phyloP scores from a whole-genome alignment of 2,888 invertebrate genomes.

The Xestoiulus laeticollis region DNA sequence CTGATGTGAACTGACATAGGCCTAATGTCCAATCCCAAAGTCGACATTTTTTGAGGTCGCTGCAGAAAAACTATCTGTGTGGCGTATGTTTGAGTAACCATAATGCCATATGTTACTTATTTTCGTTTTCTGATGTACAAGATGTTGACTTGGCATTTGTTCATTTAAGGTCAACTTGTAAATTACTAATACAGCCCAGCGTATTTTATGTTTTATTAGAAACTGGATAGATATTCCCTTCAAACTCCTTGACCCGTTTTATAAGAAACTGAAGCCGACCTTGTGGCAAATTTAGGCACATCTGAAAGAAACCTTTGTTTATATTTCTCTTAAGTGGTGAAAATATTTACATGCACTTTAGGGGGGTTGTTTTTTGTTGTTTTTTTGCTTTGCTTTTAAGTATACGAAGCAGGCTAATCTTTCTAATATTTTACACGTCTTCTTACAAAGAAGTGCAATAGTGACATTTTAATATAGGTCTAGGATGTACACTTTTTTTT shows the following conservation, averaged over 20 bases:
- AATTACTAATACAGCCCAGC: neutral
- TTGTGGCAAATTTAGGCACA: neutral
- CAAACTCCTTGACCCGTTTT: neutral
- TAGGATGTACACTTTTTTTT: neutral
- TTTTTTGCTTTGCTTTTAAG: neutral
- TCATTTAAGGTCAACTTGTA: neutral
- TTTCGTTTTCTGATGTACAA: neutral
- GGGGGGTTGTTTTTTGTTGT: no score
- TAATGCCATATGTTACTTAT: no score
- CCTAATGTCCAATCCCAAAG: no score
- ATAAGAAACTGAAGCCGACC: neutral
- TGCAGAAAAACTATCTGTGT: no score
- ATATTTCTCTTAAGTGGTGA: neutral
- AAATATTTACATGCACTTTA: constrained; percentile 13
- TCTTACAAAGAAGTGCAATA: neutral
- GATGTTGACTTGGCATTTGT: neutral
- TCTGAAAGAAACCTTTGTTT: neutral
- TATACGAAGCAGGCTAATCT: neutral
- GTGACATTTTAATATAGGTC: neutral
- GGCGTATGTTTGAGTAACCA: no score
- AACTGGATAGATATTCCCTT: neutral
- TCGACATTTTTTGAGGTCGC: no score
- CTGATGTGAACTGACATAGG: no score
- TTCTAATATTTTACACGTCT: neutral
- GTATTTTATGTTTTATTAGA: neutral